Conservation (phyloP, 2,113 vertebrate species). For the Takifugu bimaculatus region DNA sequence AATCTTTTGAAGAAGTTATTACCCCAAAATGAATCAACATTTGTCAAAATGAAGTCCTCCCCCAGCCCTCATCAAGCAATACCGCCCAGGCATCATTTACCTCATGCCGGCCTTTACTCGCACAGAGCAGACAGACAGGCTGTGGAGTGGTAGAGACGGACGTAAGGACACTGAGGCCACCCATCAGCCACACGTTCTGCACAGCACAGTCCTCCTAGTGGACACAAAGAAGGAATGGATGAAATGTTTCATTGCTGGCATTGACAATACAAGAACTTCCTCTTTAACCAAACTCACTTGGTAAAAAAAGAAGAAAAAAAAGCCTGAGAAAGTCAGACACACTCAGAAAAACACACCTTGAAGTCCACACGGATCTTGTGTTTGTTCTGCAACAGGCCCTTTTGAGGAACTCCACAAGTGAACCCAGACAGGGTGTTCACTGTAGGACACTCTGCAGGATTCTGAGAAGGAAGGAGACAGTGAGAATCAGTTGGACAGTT, state of each 20-base stretch:
- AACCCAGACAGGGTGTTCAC: slow-evolving; percentile 75
- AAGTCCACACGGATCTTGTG: slow-evolving; percentile 88
- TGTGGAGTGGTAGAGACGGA: slow-evolving; percentile 81
- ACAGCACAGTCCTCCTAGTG: slow-evolving; percentile 86
- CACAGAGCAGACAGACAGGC: slow-evolving; percentile 85
- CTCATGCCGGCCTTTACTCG: slow-evolving; percentile 87
- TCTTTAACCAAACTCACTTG: background rate
- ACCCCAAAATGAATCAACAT: background rate
- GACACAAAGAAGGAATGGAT: background rate
- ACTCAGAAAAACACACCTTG: slow-evolving; percentile 74
- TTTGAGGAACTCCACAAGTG: slow-evolving; percentile 80
- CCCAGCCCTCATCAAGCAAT: too few relatives aligned
- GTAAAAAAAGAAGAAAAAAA: background rate
- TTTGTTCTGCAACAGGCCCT: slow-evolving; percentile 75
- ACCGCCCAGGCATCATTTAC: slow-evolving; percentile 48
- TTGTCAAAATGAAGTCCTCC: background rate
- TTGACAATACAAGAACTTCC: background rate
- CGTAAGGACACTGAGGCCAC: slow-evolving; percentile 86
- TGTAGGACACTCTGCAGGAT: slow-evolving; percentile 68
- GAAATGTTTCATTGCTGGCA: too few relatives aligned
- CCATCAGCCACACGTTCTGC: slow-evolving; percentile 91
- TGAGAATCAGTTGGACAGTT: slow-evolving; percentile 57
- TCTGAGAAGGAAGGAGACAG: slow-evolving; percentile 71
- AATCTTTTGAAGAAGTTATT: background rate
- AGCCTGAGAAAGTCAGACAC: too few relatives aligned